Evolutionary conservation across 2,888 invertebrate genomes (phyloP).

Genomic region (Cinara cedri): DNA sequence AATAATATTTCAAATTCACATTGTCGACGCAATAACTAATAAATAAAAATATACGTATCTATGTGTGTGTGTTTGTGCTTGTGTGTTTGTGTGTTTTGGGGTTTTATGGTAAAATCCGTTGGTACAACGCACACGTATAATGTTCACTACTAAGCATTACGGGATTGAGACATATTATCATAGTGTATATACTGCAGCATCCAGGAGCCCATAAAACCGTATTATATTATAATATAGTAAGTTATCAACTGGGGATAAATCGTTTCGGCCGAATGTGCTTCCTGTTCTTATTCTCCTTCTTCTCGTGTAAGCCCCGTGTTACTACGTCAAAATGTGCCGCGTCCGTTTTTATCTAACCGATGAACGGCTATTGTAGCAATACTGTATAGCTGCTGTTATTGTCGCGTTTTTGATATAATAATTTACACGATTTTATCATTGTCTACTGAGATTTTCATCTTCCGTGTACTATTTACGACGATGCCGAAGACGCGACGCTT

Average conservation of each 20-base stretch:
- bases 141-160: slow-evolving; percentile 32
- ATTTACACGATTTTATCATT: slow-evolving; percentile 15
- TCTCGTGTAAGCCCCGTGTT: slow-evolving; percentile 2
- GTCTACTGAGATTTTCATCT: too few species aligned
- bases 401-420: not conserved
- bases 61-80: not conserved
- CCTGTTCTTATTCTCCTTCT: too few species aligned
- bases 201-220: slow-evolving; percentile 27
- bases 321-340: slow-evolving; percentile 12
- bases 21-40: not conserved
- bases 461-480: not conserved
- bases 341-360: slow-evolving; percentile 17
- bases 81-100: too few species aligned
- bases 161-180: slow-evolving; percentile 46
- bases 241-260: slow-evolving; percentile 30
- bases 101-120: slow-evolving; percentile 26
- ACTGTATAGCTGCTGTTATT: not conserved
- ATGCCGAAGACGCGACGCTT: too few species aligned
- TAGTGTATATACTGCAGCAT: not conserved
- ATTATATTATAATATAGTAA: not conserved
- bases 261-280: too few species aligned
- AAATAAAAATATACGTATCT: not conserved
- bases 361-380: not conserved
- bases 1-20: slow-evolving; percentile 35
- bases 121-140: not conserved